Percentiles rank a stretch among this genome's conserved stretches.
Evolutionary conservation across 2,113 vertebrate genomes (phyloP).

Genomic region (Budorcas taxicolor): DNA sequence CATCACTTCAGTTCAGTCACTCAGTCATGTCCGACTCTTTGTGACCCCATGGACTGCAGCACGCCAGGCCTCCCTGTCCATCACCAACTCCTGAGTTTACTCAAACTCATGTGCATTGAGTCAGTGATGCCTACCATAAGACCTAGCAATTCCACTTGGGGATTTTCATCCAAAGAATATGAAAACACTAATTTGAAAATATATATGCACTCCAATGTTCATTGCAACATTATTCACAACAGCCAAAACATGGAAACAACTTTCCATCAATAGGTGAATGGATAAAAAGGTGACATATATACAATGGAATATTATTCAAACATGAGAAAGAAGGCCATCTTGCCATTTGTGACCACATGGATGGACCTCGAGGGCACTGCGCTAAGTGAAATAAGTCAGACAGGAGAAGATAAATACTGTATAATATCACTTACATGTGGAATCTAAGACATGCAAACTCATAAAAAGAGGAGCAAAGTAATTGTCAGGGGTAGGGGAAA

Average conservation of each 20-base stretch:
- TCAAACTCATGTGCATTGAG: background rate
- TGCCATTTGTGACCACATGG: background rate
- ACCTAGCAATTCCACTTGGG: background rate
- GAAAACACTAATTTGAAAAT: background rate
- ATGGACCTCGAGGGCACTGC: background rate
- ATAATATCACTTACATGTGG: background rate
- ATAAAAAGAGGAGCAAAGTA: background rate
- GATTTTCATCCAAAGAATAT: background rate
- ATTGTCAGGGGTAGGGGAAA: background rate
- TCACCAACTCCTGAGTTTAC: background rate
- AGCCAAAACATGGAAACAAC: background rate
- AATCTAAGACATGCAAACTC: background rate
- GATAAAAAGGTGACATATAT: background rate
- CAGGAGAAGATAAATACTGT: background rate
- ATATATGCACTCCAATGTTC: background rate
- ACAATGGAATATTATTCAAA: background rate
- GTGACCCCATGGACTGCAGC: background rate
- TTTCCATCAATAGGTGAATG: background rate
- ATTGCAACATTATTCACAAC: background rate
- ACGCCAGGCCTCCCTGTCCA: background rate
- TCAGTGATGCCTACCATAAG: background rate
- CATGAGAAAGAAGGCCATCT: background rate
- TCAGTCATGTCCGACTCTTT: background rate
- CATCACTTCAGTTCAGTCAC: background rate
- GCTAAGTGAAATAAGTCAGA: background rate